Evolutionary conservation across 2,888 invertebrate species (phyloP).

Genomic region (Pardosa pseudoannulata): DNA sequence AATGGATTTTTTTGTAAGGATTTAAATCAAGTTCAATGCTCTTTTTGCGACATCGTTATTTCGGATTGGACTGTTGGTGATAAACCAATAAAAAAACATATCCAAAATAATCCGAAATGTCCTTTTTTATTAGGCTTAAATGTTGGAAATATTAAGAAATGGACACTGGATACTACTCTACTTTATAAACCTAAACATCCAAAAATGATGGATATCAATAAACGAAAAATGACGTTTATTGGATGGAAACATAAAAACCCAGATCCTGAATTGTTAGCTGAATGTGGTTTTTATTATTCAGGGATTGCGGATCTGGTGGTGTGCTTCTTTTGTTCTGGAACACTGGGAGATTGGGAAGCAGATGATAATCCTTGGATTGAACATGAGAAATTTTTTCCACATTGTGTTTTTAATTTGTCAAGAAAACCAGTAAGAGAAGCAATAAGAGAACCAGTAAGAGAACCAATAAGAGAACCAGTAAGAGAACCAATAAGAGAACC

Average conservation of each 20-base stretch:
- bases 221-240: constrained; percentile 16
- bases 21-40: constrained; percentile 88
- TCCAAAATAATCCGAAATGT: constrained; percentile 88
- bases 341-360: constrained; percentile 94
- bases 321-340: constrained; percentile 95
- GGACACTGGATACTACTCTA: too few species aligned
- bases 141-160: constrained; percentile 81
- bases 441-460: constrained; percentile 1
- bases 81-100: constrained; percentile 87
- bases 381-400: constrained; percentile 93
- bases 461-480: too few species aligned
- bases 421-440: too few species aligned
- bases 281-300: constrained; percentile 94
- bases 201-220: constrained; percentile 79
- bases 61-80: constrained; percentile 90
- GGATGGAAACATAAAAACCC: constrained; percentile 83
- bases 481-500: too few species aligned
- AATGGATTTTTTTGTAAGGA: constrained; percentile 92
- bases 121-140: constrained; percentile 84
- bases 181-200: constrained; percentile 35
- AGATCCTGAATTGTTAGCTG: constrained; percentile 87
- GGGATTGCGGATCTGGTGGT: constrained; percentile 79
- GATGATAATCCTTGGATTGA: constrained; percentile 95
- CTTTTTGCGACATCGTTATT: constrained; percentile 88
- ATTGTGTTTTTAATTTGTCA: too few species aligned